Conservation (phyloP, 2,888 invertebrate species). For the Himalopsyche kuldschensis region DNA sequence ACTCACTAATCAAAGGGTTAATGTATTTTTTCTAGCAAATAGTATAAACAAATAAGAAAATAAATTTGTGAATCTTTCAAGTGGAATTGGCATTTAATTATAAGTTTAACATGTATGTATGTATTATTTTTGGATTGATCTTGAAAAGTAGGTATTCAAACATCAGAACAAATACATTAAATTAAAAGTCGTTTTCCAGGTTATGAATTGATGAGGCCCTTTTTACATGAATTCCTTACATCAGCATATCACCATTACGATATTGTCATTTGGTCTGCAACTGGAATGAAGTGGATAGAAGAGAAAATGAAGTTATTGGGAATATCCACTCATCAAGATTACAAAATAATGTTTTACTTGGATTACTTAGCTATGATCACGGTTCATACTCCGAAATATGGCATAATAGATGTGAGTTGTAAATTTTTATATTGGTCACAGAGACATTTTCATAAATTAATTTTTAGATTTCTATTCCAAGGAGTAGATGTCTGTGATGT, state of each 20-base stretch:
- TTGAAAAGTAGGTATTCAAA: background rate
- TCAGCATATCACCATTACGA: slow-evolving; percentile 88
- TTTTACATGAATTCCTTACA: slow-evolving; percentile 89
- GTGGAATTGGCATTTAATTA: background rate
- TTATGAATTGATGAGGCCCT: slow-evolving; percentile 90
- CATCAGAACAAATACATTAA: background rate
- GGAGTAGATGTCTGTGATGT: too few species aligned
- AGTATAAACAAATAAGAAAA: too few species aligned
- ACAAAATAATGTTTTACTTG: slow-evolving; percentile 90
- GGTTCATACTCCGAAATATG: slow-evolving; percentile 86
- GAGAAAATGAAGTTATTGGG: slow-evolving; percentile 94
- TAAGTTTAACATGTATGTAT: background rate
- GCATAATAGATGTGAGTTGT: slow-evolving; percentile 81
- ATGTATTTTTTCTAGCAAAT: too few species aligned
- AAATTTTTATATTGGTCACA: background rate
- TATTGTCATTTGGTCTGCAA: slow-evolving; percentile 98
- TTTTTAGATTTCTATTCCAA: background rate
- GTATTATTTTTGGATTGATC: background rate
- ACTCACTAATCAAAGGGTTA: too few species aligned
- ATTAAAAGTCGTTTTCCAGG: slow-evolving; percentile 49
- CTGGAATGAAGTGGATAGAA: slow-evolving; percentile 98
- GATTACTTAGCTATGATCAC: slow-evolving; percentile 95
- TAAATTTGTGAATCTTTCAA: too few species aligned
- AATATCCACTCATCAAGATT: slow-evolving; percentile 77
- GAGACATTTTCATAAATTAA: too few species aligned